phyloP scores from a whole-genome alignment of 2,113 vertebrate genomes.

The Lethenteron reissneri region DNA sequence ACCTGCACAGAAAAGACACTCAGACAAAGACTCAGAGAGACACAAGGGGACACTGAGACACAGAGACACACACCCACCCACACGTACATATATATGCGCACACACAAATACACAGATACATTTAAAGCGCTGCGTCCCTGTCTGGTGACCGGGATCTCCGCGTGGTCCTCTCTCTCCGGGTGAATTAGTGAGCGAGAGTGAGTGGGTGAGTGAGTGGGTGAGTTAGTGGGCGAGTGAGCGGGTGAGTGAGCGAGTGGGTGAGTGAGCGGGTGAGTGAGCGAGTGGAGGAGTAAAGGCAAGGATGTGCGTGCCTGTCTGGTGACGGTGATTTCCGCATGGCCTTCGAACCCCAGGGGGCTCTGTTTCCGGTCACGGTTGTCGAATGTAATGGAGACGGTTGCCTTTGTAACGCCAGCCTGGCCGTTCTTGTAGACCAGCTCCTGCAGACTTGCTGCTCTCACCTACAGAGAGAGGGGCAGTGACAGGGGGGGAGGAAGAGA shows the following conservation, averaged over 20 bases:
- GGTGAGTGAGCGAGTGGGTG: too few relatives aligned
- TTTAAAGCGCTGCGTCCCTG: constrained; percentile 33
- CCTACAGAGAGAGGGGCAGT: constrained; percentile 23
- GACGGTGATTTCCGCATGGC: constrained; percentile 54
- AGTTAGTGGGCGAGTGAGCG: not conserved
- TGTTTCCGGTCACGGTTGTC: constrained; percentile 72
- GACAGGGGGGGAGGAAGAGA: too few relatives aligned
- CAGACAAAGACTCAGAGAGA: not conserved
- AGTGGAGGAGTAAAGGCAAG: not conserved
- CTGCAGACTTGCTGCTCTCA: constrained; percentile 60
- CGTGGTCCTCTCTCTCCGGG: constrained; percentile 53
- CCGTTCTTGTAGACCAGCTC: constrained; percentile 86
- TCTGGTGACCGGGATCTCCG: constrained; percentile 68
- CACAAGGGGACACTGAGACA: not conserved
- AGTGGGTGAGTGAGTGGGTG: too few relatives aligned
- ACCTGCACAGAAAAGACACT: not conserved
- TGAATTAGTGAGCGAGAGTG: constrained; percentile 33
- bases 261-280: not conserved
- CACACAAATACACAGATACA: not conserved
- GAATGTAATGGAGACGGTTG: constrained; percentile 64
- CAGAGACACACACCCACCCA: not conserved
- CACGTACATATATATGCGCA: not conserved
- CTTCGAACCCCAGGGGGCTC: constrained; percentile 67
- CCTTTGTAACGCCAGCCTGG: constrained; percentile 68
- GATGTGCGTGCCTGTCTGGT: constrained; percentile 53